Conservation (phyloP, 2,888 invertebrate genomes). For the Epirrita christyi region DNA sequence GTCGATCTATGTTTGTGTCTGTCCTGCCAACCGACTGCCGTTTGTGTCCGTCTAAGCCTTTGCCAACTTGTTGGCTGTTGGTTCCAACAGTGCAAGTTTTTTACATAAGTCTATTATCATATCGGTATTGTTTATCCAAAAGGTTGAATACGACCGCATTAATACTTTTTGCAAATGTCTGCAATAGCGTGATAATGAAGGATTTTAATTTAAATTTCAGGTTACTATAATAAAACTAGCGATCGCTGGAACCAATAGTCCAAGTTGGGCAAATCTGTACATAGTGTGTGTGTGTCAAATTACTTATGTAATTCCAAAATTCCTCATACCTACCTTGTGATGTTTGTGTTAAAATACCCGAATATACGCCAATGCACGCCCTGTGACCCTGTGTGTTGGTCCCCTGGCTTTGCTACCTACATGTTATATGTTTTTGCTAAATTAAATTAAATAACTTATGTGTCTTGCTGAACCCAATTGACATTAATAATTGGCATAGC, state of each 20-base stretch:
- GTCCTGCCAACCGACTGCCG: constrained; percentile 48
- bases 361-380: constrained; percentile 45
- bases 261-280: constrained; percentile 31
- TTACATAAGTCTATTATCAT: too few relatives aligned
- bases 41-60: constrained; percentile 48
- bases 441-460: neutral
- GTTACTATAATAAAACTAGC: neutral
- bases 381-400: constrained; percentile 41
- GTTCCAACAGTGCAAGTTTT: constrained; percentile 31
- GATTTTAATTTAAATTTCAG: neutral
- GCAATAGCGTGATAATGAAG: too few relatives aligned
- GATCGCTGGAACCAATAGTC: constrained; percentile 36
- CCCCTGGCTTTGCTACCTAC: constrained; percentile 22
- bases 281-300: constrained; percentile 48
- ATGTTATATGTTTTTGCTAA: neutral
- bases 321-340: constrained; percentile 12
- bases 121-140: neutral
- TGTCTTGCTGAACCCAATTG: neutral
- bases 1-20: constrained; percentile 51
- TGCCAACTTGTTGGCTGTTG: constrained; percentile 44
- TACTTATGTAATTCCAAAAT: constrained; percentile 22
- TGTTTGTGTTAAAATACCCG: constrained; percentile 27
- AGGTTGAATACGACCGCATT: too few relatives aligned
- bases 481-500: neutral
- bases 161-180: too few relatives aligned